A percentile compares a stretch with the other conserved stretches of the same genome.
Conservation (phyloP, 2,113 vertebrate species). For the Rhizomys pruinosus region DNA sequence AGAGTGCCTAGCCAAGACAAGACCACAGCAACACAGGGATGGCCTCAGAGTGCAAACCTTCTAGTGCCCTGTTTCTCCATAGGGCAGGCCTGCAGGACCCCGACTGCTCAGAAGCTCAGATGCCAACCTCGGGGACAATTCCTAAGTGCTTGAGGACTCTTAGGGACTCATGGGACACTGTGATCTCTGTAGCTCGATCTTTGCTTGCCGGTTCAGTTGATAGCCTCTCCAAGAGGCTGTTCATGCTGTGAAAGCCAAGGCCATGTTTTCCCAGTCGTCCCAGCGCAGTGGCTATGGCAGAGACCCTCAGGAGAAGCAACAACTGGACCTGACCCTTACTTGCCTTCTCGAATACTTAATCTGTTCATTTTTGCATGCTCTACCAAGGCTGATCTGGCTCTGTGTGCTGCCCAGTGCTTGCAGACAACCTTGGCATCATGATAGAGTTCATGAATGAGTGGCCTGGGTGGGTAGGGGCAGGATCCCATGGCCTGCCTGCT, state of each 20-base stretch:
- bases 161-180: not conserved
- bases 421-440: not conserved
- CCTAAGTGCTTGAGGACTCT: not conserved
- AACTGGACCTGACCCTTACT: not conserved
- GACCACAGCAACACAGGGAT: not conserved
- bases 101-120: not conserved
- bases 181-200: accelerated
- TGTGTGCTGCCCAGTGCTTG: not conserved
- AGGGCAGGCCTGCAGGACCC: not conserved
- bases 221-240: not conserved
- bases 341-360: not conserved
- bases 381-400: not conserved
- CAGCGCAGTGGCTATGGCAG: not conserved
- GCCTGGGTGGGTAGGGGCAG: not conserved
- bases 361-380: not conserved
- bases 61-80: no score
- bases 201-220: accelerated
- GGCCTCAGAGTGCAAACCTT: accelerated
- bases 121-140: not conserved
- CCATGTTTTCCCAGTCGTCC: not conserved
- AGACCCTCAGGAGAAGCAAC: not conserved
- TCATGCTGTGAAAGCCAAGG: no score
- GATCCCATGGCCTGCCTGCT: not conserved
- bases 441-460: accelerated
- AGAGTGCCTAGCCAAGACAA: not conserved